Base-by-base conservation (phyloP, 2,797 vertebrate species). In the Nannoperca australis region DNA sequence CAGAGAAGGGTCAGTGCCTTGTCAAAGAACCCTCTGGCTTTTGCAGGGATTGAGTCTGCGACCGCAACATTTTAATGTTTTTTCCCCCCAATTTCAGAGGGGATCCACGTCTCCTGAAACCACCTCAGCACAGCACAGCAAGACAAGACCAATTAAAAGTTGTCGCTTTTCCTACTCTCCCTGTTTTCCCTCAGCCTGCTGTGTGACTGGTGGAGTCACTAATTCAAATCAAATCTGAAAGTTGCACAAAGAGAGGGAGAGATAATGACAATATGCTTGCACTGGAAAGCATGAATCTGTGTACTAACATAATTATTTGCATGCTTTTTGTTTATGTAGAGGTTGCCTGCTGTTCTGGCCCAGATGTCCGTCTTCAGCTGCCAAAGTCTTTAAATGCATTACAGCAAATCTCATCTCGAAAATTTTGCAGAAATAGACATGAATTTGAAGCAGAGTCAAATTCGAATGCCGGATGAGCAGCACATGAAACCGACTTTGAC, bases 261-360 rank as follows among this genome's bases (percentile, higher is more conserved):
- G 78, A 86, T 91, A 88, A 90, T 87, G 85, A 90, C 91, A 91
- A 90, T 90, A 88, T 91, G 88, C 81, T 90, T 88, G 85, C 86
- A 60, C 74, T 51, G 81, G 85, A 73, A 60, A 85, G 87, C 84
- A 79, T 82, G 81, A 91, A 82, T 88, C 62, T 70, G 83, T 73
- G 83, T 69, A 55, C 77, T 83, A 81, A 88, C 73, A 70, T 78
- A 79, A 89, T 93, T 90, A 91, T 91, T 84, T 87, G 84, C 85
- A 59, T 86, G 79, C 53, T 84, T 89, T 89, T 80, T 87, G 79
- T 88, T 90, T 84, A 89, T 72, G 79, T 84, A 44, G 81, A 79
- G 80, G 84, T 75, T 49, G 82, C 90, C 89, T 88, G 91, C 87
- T 92, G 93, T 85, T 90, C 64, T 30, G 63, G 66, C 64, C 88